Percentiles rank a stretch among this genome's conserved stretches.
phyloP scores from a whole-genome alignment of 2,797 vertebrate genomes.

The Melopsittacus undulatus region DNA sequence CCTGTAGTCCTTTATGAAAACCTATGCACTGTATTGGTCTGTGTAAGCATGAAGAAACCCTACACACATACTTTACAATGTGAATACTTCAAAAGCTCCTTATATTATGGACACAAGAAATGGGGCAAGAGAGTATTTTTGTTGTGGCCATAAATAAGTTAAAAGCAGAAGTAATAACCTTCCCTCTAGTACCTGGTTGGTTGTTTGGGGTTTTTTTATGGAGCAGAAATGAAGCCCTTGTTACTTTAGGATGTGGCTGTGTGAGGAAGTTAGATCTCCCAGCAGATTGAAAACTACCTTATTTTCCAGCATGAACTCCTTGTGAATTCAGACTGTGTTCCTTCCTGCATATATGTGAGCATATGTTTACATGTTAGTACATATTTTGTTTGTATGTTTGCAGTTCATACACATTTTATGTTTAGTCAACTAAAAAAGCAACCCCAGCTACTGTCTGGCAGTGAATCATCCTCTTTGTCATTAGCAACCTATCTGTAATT shows the following conservation, averaged over 20 bases:
- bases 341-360: not conserved
- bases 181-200: not conserved
- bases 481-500: not conserved
- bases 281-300: not conserved
- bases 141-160: not conserved
- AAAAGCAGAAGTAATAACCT: not conserved
- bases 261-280: not conserved
- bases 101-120: not conserved
- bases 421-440: not conserved
- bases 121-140: not conserved
- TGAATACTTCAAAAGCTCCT: not conserved
- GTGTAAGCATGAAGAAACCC: not conserved
- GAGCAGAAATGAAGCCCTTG: not conserved
- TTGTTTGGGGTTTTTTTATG: not conserved
- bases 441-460: not conserved
- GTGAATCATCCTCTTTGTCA: not conserved
- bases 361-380: not conserved
- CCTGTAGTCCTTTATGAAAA: not conserved
- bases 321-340: not conserved
- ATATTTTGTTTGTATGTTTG: not conserved
- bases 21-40: not conserved
- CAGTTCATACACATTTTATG: not conserved
- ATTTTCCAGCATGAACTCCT: not conserved
- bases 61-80: not conserved
- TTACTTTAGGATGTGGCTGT: not conserved